These are phyloP conservation scores for Trimorus sp. DNA, from an alignment of 2,888 invertebrate genomes.

Conservation along the genomic window DNA sequence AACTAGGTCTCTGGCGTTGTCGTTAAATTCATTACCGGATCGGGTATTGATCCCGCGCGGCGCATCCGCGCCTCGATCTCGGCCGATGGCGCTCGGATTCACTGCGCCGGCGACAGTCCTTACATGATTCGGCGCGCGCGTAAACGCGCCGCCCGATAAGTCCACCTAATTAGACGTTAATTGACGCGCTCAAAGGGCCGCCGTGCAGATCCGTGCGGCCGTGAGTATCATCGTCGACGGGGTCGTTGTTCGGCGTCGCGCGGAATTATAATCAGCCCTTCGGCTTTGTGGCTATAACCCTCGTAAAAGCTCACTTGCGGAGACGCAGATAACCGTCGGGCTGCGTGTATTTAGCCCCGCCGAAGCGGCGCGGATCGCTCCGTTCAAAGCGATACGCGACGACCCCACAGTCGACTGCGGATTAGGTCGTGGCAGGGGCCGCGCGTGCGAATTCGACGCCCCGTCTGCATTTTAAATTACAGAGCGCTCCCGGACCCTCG, in stretches of 20 bases:
- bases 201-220: constrained; percentile 65
- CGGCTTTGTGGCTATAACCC: constrained; percentile 61
- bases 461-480: constrained; percentile 72
- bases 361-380: constrained; percentile 67
- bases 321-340: constrained; percentile 36
- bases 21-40: constrained; percentile 32
- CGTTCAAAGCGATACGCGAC: constrained; percentile 70
- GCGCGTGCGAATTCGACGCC: constrained; percentile 67
- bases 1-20: constrained; percentile 65
- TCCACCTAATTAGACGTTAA: constrained; percentile 60
- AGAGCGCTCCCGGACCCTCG: constrained; percentile 53
- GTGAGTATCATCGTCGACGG: constrained; percentile 71
- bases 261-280: constrained; percentile 71
- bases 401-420: constrained; percentile 68
- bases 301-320: constrained; percentile 40
- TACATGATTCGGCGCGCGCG: constrained; percentile 27
- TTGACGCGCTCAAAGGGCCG: constrained; percentile 42
- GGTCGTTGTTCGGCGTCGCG: constrained; percentile 49
- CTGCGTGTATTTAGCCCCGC: constrained; percentile 66
- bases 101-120: not conserved
- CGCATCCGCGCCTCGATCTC: constrained; percentile 5
- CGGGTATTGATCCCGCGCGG: constrained; percentile 35
- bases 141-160: constrained; percentile 32
- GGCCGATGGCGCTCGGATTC: constrained; percentile 31
- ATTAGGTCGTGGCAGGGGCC: constrained; percentile 70